Evolutionary conservation across 2,797 vertebrate species (phyloP), one percentile per base, ranked within the genome.

Genomic region (Sarcophilus harrisii): DNA sequence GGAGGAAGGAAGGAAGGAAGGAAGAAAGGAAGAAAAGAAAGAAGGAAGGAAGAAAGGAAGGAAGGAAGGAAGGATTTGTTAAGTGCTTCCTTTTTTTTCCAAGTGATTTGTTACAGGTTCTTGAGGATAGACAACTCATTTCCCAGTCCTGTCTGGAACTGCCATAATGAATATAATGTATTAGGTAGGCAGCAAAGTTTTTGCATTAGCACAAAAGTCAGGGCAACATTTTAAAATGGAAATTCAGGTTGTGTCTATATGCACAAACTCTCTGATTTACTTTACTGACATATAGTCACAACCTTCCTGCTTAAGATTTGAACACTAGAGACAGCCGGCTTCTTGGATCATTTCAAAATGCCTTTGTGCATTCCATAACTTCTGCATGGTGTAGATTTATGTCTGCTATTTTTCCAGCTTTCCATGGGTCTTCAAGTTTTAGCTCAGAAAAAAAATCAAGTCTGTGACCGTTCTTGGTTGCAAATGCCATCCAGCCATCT

Each of bases 361-460:
- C 52, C 8, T 93, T 92, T 94, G 93, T 16, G 18, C 66, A 62
- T 29, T 81, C 3, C 21, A 62, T 32, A 93, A 92, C 57, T 11
- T 8, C 1, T 1, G 5, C 8, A 91, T 29, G 14, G 5, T 11
- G 24, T 38, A 93, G 32, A 92, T 91, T 91, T 93, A 96, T 60
- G 93, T 38, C 55, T 45, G 90, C 10, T 2, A 62, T 94, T 94
- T 95, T 91, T 52, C 52, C 89, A 1, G 2, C 73, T 58, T 57
- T 55, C 73, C 57, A 55, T 54, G 18, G 52, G 95, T 66, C 0
- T 1, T 2, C 60, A 97, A 95, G n/a, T 58, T 96, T 93, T 28
- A n/a, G 45, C 94, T 57, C n/a, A 87, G 91, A 96, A 96, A 97
- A 92, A 96, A 97, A 92, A 90, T 95, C 5, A 96, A 93, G 66